Evolutionary conservation across 2,113 vertebrate genomes (phyloP).

Genomic region (Pan paniscus): DNA sequence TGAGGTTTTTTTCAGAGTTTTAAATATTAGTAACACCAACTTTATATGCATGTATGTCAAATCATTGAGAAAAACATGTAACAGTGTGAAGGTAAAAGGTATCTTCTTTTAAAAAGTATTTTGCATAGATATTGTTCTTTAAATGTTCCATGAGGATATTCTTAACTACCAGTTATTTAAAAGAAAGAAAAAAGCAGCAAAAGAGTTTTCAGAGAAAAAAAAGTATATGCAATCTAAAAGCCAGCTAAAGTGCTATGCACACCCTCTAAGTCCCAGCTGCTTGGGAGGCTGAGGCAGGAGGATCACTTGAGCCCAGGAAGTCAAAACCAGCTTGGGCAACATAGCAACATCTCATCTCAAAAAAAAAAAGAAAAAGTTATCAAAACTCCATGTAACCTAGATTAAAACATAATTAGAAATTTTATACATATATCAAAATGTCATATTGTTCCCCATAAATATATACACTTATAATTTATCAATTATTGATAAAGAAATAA

Average conservation of each 20-base stretch:
- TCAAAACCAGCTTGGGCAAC: not conserved
- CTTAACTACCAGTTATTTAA: not conserved
- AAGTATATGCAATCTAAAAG: not conserved
- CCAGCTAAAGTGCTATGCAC: no score
- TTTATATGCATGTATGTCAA: not conserved
- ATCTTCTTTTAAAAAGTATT: slow-evolving; percentile 12
- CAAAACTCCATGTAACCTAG: not conserved
- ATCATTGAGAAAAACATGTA: not conserved
- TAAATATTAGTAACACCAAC: not conserved
- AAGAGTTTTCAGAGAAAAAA: not conserved
- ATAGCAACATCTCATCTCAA: not conserved
- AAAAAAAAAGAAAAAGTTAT: not conserved
- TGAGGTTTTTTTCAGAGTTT: not conserved
- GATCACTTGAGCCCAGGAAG: not conserved
- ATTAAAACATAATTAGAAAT: slow-evolving; percentile 9
- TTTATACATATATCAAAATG: not conserved
- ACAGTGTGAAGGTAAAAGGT: not conserved
- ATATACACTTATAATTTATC: not conserved
- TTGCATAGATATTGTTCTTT: not conserved
- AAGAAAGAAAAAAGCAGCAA: not conserved
- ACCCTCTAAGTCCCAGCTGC: not conserved
- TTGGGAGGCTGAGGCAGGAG: not conserved
- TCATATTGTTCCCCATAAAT: not conserved
- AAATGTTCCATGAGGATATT: not conserved
- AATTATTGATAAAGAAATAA: not conserved